These are phyloP conservation scores for Cataglyphis rosenhaueri DNA, from an alignment of 2,888 invertebrate genomes.

Conservation along the genomic window DNA sequence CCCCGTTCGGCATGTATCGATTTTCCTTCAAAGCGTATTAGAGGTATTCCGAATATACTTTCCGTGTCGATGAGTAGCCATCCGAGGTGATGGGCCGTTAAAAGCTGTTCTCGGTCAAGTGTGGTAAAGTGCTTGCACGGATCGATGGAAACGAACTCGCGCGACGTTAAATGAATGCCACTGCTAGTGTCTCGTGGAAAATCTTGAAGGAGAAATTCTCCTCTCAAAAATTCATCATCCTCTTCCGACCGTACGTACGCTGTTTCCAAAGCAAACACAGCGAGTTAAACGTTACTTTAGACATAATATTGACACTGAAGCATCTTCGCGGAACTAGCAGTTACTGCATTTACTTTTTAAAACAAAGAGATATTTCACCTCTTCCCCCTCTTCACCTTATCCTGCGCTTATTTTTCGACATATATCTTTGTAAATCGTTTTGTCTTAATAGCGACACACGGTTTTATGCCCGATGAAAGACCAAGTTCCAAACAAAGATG, in stretches of 20 bases:
- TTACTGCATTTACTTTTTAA: conserved; percentile 32
- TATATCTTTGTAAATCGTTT: neutral
- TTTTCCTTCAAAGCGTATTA: conserved; percentile 75
- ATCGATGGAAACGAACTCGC: conserved; percentile 70
- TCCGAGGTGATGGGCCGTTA: conserved; percentile 78
- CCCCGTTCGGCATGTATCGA: conserved; percentile 69
- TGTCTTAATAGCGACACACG: neutral
- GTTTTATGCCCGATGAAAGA: neutral
- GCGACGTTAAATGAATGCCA: conserved; percentile 69
- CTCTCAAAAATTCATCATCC: conserved; percentile 54
- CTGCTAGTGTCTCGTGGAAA: conserved; percentile 54
- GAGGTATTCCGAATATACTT: conserved; percentile 78
- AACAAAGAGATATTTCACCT: neutral
- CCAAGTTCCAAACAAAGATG: neutral
- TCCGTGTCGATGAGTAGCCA: conserved; percentile 77
- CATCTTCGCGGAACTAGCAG: conserved; percentile 26
- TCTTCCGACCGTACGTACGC: conserved; percentile 34
- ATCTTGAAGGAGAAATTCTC: conserved; percentile 45
- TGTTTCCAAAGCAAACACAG: conserved; percentile 51
- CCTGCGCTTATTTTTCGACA: neutral
- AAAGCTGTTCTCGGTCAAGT: conserved; percentile 79
- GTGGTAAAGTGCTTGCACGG: conserved; percentile 71
- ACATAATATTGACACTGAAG: conserved; percentile 46
- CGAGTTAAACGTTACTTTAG: conserved; percentile 47
- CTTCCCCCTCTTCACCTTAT: neutral